Percentiles rank a stretch among this genome's conserved stretches.
phyloP scores from a whole-genome alignment of 2,797 vertebrate genomes.

The Merluccius polli region DNA sequence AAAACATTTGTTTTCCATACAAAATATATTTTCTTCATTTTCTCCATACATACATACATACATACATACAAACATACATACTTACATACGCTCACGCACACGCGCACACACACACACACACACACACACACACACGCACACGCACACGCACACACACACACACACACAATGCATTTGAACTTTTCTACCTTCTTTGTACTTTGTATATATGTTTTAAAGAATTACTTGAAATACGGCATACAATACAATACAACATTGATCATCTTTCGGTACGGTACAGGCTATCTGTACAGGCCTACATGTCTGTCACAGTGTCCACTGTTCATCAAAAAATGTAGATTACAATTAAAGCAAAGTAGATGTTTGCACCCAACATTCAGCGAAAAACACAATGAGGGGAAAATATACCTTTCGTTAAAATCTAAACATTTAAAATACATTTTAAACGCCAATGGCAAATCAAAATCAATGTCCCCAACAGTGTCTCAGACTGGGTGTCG shows the following conservation, averaged over 20 bases:
- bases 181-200: background rate
- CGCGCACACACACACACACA: no score
- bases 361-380: conserved; percentile 7
- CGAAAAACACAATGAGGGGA: conserved; percentile 36
- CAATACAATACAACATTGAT: conserved; percentile 35
- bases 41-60: no score
- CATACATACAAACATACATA: background rate
- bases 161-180: background rate
- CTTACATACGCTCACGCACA: no score
- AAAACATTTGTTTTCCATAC: background rate
- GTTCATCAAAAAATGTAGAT: conserved; percentile 15
- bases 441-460: conserved; percentile 44
- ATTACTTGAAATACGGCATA: background rate
- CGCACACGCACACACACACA: background rate
- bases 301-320: conserved; percentile 29
- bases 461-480: conserved; percentile 5
- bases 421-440: conserved; percentile 45
- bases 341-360: conserved; percentile 26
- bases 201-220: background rate
- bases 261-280: conserved; percentile 25
- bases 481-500: background rate
- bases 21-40: background rate
- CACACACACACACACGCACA: background rate
- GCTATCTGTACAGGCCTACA: conserved; percentile 17
- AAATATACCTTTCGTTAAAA: conserved; percentile 38